Conservation (phyloP, 1,140 invertebrate species). For the Aphis gossypii region DNA sequence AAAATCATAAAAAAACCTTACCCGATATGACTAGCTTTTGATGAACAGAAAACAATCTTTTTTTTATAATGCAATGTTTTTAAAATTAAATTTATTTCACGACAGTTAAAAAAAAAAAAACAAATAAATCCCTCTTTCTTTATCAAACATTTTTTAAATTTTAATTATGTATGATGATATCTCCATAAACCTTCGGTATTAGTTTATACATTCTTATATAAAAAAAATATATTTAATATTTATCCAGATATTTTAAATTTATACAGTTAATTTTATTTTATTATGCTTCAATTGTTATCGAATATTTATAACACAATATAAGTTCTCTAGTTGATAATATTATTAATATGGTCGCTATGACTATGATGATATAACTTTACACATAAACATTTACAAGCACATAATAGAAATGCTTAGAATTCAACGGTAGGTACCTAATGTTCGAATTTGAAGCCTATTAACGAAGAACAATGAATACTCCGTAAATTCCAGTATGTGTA, state of each 20-base stretch:
- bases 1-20: no score
- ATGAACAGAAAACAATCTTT: neutral
- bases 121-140: no score
- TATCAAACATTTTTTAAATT: neutral
- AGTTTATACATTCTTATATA: no score
- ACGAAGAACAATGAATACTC: neutral
- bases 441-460: slow-evolving; percentile 4
- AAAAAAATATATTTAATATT: neutral
- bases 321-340: neutral
- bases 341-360: neutral
- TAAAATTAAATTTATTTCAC: no score
- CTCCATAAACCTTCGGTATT: no score
- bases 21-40: neutral
- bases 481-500: neutral
- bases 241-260: no score
- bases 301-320: neutral
- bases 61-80: no score
- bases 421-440: neutral
- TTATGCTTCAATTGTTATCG: no score
- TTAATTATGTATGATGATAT: neutral
- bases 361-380: neutral
- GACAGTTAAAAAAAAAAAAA: no score
- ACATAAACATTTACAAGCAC: neutral
- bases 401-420: neutral
- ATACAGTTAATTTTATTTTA: no score